Base-by-base conservation (phyloP, 30 jellyfish, hydroid and myxozoan genomes). In the Aurelia sp. region DNA sequence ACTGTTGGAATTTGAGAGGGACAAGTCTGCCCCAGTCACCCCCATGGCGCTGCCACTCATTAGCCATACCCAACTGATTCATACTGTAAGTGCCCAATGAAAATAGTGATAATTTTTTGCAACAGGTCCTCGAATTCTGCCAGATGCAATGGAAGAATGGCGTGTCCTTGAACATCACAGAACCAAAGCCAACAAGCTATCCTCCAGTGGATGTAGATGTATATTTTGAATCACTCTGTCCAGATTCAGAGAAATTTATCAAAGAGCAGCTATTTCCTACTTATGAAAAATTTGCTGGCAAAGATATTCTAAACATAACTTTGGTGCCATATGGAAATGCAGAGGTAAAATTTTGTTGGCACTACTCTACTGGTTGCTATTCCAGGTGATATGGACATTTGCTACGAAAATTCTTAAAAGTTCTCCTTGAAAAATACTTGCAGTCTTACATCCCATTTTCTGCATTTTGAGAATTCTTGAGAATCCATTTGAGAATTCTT, bases 241-340 rank as follows among this genome's bases (percentile, higher is more conserved):
- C 95, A 51, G 95, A 86, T 66, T 86, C 90, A 16, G 84, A 40
- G 63, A 47, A 40, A 20, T 86, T 74, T 35, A 75, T 86, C 41
- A 68, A 41, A 9, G 69, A 74, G 55, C 89, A 75, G 21, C 73
- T 86, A 22, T 86, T 41, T 58, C 95, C 95, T 9, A 68, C 90
- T 3, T 86, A 48, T 31, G 67, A 75, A 66, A 75, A 74, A 59
- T 70, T 86, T 10, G 68, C 41, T 64, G 80, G 62, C 68, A 72
- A 79, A 16, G 53, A 78, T 8, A 76, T 86, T 63, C 77, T 86
- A 9, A 76, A 35, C 30, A 19, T 75, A 17, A 51, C 63, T 4
- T 59, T 86, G 50, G 71, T 86, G 5, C 90, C 95, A 47, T 86
- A 64, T 86, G 95, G 95, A 63, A 86, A 86, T 75, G 95, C 79